Evolutionary conservation across 1,140 invertebrate genomes (phyloP).

Genomic region (Zaprionus inermis): DNA sequence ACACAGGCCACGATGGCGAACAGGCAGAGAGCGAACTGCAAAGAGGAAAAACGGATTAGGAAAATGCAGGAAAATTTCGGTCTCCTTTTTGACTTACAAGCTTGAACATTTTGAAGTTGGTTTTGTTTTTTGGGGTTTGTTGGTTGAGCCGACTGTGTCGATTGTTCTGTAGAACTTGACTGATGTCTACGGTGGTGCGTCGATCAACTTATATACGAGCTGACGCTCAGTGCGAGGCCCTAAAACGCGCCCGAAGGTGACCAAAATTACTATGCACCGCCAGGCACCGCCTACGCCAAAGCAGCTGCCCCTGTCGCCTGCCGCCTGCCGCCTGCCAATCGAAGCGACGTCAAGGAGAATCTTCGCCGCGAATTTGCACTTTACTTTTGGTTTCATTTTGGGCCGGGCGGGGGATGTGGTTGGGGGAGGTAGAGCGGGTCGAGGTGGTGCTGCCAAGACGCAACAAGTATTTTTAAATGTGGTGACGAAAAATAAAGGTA

Average conservation of each 20-base stretch:
- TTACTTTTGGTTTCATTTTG: slow-evolving; percentile 76
- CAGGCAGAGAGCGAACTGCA: slow-evolving; percentile 74
- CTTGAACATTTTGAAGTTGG: slow-evolving; percentile 77
- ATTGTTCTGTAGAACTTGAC: slow-evolving; percentile 77
- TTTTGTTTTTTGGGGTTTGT: slow-evolving; percentile 17
- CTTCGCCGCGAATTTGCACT: slow-evolving; percentile 52
- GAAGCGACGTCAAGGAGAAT: slow-evolving; percentile 69
- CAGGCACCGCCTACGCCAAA: slow-evolving; percentile 33
- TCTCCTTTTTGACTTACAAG: slow-evolving; percentile 60
- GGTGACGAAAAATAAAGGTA: slow-evolving; percentile 53
- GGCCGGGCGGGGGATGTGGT: not conserved
- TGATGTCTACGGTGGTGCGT: slow-evolving; percentile 57
- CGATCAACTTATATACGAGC: slow-evolving; percentile 60
- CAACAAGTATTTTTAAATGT: slow-evolving; percentile 67
- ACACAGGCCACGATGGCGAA: slow-evolving; percentile 82
- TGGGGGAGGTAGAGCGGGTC: not conserved
- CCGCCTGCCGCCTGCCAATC: slow-evolving; percentile 40
- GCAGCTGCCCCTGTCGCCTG: slow-evolving; percentile 28
- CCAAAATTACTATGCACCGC: slow-evolving; percentile 58
- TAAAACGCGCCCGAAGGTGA: slow-evolving; percentile 53
- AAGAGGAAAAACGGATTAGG: not conserved
- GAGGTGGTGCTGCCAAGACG: slow-evolving; percentile 12
- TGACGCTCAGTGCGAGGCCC: slow-evolving; percentile 33
- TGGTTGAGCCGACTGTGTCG: slow-evolving; percentile 37
- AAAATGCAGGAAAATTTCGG: not conserved